A percentile compares a stretch with the other conserved stretches of the same genome.
These are phyloP conservation scores for Willisornis vidua DNA, from an alignment of 2,113 vertebrate species.

Conservation along the genomic window DNA sequence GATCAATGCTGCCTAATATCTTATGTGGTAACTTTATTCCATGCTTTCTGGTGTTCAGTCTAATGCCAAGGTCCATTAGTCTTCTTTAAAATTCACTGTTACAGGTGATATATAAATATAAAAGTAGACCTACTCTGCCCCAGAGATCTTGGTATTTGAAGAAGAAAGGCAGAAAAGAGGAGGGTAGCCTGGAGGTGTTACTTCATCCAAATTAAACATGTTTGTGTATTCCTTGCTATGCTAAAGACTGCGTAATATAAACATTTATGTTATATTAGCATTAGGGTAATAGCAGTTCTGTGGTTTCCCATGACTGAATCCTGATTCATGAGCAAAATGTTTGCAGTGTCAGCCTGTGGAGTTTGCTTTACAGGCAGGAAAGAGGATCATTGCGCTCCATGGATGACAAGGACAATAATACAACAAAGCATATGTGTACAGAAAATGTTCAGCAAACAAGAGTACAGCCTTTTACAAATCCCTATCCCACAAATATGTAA, in stretches of 20 bases:
- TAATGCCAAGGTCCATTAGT: neutral
- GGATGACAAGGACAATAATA: neutral
- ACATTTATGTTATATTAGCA: neutral
- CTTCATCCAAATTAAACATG: neutral
- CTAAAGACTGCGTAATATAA: neutral
- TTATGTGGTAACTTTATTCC: neutral
- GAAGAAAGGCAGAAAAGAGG: neutral
- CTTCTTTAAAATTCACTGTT: neutral
- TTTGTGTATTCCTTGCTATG: neutral
- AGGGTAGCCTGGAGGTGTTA: neutral
- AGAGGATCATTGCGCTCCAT: neutral
- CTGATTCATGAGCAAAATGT: neutral
- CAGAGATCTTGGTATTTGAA: neutral
- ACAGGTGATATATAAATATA: neutral
- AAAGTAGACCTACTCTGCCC: neutral
- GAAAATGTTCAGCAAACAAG: neutral
- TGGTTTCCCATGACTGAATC: neutral
- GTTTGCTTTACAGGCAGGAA: neutral
- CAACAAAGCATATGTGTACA: neutral
- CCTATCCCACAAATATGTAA: neutral
- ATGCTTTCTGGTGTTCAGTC: neutral
- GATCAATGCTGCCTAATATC: neutral
- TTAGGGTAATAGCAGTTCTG: neutral
- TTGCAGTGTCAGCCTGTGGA: neutral
- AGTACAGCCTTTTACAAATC: neutral